phyloP scores from a whole-genome alignment of 2,888 invertebrate genomes.

The Eupithecia pulchellata region DNA sequence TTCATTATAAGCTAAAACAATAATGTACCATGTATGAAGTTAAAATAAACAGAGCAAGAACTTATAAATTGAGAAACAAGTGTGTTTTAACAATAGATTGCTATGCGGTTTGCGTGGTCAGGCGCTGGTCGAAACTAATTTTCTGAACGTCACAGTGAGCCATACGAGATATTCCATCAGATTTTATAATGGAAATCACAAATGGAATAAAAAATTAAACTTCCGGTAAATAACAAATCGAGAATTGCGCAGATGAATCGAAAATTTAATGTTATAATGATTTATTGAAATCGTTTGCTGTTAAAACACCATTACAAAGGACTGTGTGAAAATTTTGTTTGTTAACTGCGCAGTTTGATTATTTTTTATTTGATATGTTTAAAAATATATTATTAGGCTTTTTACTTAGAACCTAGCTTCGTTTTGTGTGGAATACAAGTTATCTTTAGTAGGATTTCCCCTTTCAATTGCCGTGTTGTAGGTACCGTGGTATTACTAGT shows the following conservation, averaged over 20 bases:
- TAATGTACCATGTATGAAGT: neutral
- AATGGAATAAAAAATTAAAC: slow-evolving; percentile 38
- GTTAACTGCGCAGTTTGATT: neutral
- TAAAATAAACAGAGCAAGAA: slow-evolving; percentile 24
- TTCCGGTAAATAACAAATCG: slow-evolving; percentile 30
- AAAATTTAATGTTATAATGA: slow-evolving; percentile 26
- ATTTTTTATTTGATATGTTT: neutral
- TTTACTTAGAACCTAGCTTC: no score
- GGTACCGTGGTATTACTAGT: neutral
- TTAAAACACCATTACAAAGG: slow-evolving; percentile 16
- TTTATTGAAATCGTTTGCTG: slow-evolving; percentile 9
- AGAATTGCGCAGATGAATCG: slow-evolving; percentile 12
- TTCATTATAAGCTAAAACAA: neutral
- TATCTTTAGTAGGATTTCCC: no score
- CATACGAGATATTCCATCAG: slow-evolving; percentile 58
- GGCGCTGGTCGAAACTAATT: slow-evolving; percentile 75
- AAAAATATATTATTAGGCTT: no score
- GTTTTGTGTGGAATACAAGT: no score
- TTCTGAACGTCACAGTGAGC: slow-evolving; percentile 69
- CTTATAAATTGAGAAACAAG: slow-evolving; percentile 16
- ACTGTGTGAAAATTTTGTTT: slow-evolving; percentile 5
- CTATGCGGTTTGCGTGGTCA: slow-evolving; percentile 65
- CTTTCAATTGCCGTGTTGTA: neutral
- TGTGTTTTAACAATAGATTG: slow-evolving; percentile 59
- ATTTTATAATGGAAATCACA: slow-evolving; percentile 54